A percentile compares a stretch with the other conserved stretches of the same genome.
These are phyloP conservation scores for Mechanitis messenoides DNA, from an alignment of 2,888 invertebrate genomes.

Conservation along the genomic window DNA sequence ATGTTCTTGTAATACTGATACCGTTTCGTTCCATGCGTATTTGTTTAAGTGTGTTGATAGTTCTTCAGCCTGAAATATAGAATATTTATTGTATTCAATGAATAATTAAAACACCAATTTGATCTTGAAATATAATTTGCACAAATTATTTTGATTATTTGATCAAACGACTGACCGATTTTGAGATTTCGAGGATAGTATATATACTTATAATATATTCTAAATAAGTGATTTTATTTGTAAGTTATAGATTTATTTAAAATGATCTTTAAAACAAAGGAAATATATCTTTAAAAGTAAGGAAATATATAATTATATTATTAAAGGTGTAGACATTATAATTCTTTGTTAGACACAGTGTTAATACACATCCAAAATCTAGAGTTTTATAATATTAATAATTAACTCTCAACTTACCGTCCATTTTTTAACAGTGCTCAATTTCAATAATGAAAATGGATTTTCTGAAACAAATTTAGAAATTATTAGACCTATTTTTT, in stretches of 20 bases:
- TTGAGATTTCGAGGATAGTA: too few relatives aligned
- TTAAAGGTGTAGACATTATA: too few relatives aligned
- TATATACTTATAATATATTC: too few relatives aligned
- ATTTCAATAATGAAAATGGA: constrained; percentile 46
- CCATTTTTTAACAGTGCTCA: constrained; percentile 51
- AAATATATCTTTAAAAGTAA: too few relatives aligned
- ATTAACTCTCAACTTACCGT: constrained; percentile 45
- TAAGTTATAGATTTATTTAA: too few relatives aligned
- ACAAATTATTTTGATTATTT: background rate
- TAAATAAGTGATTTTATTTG: too few relatives aligned
- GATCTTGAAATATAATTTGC: background rate
- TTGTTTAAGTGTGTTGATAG: constrained; percentile 46
- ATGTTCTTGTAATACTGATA: constrained; percentile 54
- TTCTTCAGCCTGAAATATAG: constrained; percentile 47
- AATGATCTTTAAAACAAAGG: too few relatives aligned
- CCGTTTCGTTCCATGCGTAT: constrained; percentile 55
- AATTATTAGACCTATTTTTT: background rate
- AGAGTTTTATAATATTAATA: background rate
- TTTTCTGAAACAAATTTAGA: constrained; percentile 42
- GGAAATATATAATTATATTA: too few relatives aligned
- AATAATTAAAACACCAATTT: background rate
- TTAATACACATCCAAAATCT: too few relatives aligned
- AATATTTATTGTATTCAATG: background rate
- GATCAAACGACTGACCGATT: background rate
- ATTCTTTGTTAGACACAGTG: too few relatives aligned